phyloP scores from a whole-genome alignment of 2,113 vertebrate species.

The Cochlearius cochlearius region DNA sequence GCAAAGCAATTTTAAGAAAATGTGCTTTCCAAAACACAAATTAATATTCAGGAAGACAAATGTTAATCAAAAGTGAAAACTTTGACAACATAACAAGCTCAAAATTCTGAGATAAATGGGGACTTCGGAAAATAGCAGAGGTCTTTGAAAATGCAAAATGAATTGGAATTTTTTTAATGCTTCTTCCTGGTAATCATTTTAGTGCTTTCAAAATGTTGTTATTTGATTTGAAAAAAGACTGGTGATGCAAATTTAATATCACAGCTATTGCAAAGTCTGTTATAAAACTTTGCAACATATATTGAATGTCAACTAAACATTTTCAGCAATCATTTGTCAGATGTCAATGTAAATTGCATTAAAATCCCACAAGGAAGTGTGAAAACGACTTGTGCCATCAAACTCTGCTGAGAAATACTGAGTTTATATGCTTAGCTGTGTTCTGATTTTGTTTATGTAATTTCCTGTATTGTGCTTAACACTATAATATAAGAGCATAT shows the following conservation, averaged over 20 bases:
- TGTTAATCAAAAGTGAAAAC: conserved; percentile 38
- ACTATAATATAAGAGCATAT: not conserved
- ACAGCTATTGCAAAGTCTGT: not conserved
- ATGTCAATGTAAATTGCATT: not conserved
- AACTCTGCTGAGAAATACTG: not conserved
- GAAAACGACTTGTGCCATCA: not conserved
- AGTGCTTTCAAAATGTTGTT: not conserved
- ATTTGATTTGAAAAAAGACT: not conserved
- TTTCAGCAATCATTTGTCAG: conserved; percentile 6
- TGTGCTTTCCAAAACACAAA: not conserved
- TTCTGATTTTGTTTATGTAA: not conserved
- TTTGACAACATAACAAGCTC: conserved; percentile 24
- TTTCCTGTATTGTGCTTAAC: not conserved
- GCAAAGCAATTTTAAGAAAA: not conserved
- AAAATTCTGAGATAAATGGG: conserved; percentile 30
- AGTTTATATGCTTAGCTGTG: not conserved
- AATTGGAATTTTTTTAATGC: not conserved
- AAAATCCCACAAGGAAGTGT: not conserved
- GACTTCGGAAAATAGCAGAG: not conserved
- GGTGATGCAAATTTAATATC: conserved; percentile 7
- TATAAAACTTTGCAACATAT: not conserved
- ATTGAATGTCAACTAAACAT: not conserved
- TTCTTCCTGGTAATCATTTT: conserved; percentile 15
- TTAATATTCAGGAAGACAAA: conserved; percentile 11
- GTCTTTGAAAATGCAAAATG: conserved; percentile 5